Base-by-base conservation (phyloP, 2,888 invertebrate genomes). In the Petrolisthes cinctipes region DNA sequence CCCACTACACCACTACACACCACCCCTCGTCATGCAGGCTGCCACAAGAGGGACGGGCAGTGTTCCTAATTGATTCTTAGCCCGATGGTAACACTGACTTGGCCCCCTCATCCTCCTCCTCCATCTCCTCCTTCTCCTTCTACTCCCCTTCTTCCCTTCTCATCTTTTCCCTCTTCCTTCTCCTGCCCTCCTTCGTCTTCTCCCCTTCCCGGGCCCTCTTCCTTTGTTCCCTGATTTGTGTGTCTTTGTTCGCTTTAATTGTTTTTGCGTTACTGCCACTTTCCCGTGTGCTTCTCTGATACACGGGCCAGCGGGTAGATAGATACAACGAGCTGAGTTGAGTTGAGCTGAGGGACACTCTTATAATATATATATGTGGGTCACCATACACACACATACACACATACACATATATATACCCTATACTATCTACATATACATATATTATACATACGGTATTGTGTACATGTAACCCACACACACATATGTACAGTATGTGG, bases 151-250 rank as follows among this genome's bases (percentile, higher is more conserved):
- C 71, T 71, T 20, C 71, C 71, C 17, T 9, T 17, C n/a, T 71
- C 71, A 71, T 20, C 71, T 71, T 71, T 37, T 37, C 37, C 71
- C n/a, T 71, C 71, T 71, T 71, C 71, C 20, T 20, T 71, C 71
- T 61, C 61, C 3, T 17, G 9, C 61, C 61, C 61, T 61, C 61
- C 17, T 17, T 61, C 37, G 37, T 37, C 61, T 61, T 17, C 17
- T 17, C 61, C 71, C 71, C 20, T n/a, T 17, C 71, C 20, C 71
- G 3, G 6, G 14, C 71, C 71, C 71, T 71, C 71, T 71, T 71
- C 71, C 71, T 71, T 71, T 71, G 71, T 71, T 71, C 71, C n/a
- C 71, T 71, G 71, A 71, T 71, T 71, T 71, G 71, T 71, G 71
- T 71, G 71, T 71, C 71, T 71, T 71, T 71, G 71, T 71, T 71